Evolutionary conservation across 2,113 vertebrate species (phyloP), one percentile per base, ranked within the genome.

Genomic region (Copsychus sechellarum): DNA sequence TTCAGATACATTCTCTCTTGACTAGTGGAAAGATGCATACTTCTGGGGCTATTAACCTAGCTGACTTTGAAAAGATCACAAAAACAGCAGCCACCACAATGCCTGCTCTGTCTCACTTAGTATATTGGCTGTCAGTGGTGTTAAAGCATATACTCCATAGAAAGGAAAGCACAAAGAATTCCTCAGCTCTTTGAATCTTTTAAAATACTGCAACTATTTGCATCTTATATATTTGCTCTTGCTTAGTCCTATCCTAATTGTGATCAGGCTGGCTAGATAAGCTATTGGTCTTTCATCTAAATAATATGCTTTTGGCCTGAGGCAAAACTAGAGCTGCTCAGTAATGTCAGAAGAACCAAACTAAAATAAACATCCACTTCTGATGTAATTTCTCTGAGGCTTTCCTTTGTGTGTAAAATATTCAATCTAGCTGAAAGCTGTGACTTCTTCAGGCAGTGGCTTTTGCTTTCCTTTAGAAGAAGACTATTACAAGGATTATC

Each of bases 281-380:
- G 47, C 38, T 85, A 88, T 94, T 84, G 79, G 69, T 80, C 87
- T 95, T 78, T 97, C 80, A 92, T 92, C 84, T 95, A 29, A 26
- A 45, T 93, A 90, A 87, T 70, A 64, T 2, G 14, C 50, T 95
- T 83, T 71, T 74, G 42, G 72, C 83, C 72, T 86, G 87, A 91
- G 94, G 94, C 69, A 97, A 95, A 93, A 62, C 34, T 48, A 42
- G 72, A 79, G 26, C n/a, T 81, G 34, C 56, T 66, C 42, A n/a
- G 53, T 34, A 74, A 93, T 70, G 88, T 84, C 82, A 82, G 79
- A 25, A 81, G 66, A 84, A 76, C 54, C 5, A 6, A 67, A 61
- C 43, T 77, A 89, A 93, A 94, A 76, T 53, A 96, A 95, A 88
- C 86, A 90, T 17, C 8, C 24, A 70, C 34, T 81, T 93, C 43